Evolutionary conservation across 1,140 invertebrate genomes (phyloP), one percentile per base, ranked within the genome.

Genomic region (Tetragonula clypearis): DNA sequence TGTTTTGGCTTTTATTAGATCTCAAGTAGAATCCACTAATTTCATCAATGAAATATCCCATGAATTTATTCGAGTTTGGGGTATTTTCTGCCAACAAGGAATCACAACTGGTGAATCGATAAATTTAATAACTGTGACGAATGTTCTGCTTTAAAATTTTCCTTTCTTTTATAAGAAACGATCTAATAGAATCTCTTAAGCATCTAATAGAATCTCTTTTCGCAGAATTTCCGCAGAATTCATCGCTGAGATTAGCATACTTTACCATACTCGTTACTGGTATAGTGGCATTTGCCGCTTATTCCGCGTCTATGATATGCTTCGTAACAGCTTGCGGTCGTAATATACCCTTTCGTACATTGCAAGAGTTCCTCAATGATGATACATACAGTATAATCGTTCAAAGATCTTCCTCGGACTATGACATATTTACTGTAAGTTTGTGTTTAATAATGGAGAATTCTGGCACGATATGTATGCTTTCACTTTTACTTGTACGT

Each of bases 1-100:
- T 35, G 21, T 87, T 3, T n/a, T 89, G 55, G 53, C 69, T 0
- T 84, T 71, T 15, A 88, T 92, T 21, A 84, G 71, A 62, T 41
- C 15, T 17, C 30, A 0, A 12, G 2, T n/a, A 11, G 68, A 78
- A 26, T 58, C 66, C 26, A 17, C 8, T 5, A 23, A 17, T 1
- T 11, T 26, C 2, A 12, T 11, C 26, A 9, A 30, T 0, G 6
- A 68, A 11, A 12, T 91, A 6, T 66, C 71, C 49, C 83, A 92
- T 4, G 88, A 89, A 79, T 90, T 86, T 66, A 65, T 92, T 11
- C 62, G 26, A 23, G 68, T 92, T 26, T 93, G 91, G 92, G 91
- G 92, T 15, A 91, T 93, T 41, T 87, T 90, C 55, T 93, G 92
- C 26, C 91, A 92, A 26, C 92, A 93, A 65, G 90, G 92, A 15